Evolutionary conservation across 2,888 invertebrate genomes (phyloP).

Genomic region (Lymantria dispar): DNA sequence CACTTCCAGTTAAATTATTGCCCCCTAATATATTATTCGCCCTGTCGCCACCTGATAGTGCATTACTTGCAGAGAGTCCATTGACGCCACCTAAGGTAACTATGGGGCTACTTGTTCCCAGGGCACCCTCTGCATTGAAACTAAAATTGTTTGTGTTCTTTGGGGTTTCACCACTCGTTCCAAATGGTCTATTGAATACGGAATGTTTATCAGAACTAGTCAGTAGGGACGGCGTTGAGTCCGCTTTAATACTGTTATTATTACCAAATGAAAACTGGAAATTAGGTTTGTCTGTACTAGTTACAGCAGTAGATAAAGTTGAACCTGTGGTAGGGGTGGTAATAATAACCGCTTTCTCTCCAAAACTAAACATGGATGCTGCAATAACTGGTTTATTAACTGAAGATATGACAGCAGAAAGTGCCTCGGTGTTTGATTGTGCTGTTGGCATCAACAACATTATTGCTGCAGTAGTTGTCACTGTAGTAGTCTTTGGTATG

Average conservation of each 20-base stretch:
- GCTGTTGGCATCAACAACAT: conserved; percentile 35
- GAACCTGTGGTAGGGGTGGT: conserved; percentile 13
- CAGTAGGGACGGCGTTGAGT: conserved; percentile 17
- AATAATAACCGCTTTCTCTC: conserved; percentile 27
- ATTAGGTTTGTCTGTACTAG: conserved; percentile 45
- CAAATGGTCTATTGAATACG: conserved; percentile 25
- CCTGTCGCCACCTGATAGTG: conserved; percentile 3
- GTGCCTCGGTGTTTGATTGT: conserved; percentile 24
- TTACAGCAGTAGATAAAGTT: neutral
- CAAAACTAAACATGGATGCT: conserved; percentile 55
- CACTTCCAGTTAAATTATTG: conserved; percentile 18
- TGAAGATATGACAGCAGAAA: neutral
- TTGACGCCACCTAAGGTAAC: conserved; percentile 20
- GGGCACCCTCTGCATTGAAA: conserved; percentile 18
- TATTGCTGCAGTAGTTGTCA: conserved; percentile 23
- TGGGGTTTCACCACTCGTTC: conserved; percentile 13
- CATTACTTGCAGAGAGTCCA: conserved; percentile 13
- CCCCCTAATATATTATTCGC: conserved; percentile 2
- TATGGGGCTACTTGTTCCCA: conserved; percentile 19
- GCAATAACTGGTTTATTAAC: conserved; percentile 16
- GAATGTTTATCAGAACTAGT: conserved; percentile 2
- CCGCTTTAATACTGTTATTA: conserved; percentile 30
- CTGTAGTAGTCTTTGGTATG: conserved; percentile 3
- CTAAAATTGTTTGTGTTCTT: conserved; percentile 20
- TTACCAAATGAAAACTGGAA: conserved; percentile 57